Base-by-base conservation (phyloP, 30 jellyfish, hydroid and myxozoan genomes). In the Mastigias papua region DNA sequence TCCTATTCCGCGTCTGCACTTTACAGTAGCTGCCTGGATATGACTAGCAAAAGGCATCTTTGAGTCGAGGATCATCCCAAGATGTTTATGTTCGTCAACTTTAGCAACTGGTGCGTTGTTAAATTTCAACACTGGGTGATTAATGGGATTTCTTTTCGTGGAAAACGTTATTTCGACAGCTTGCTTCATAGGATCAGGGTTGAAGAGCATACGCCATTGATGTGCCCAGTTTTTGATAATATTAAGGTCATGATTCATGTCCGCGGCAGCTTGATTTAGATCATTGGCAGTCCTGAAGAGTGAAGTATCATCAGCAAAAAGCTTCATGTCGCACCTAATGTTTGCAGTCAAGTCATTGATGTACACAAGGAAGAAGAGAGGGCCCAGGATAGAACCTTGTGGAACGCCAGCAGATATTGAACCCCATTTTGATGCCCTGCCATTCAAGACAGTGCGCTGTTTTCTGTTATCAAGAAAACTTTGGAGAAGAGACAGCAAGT, bases 401-500 rank as follows among this genome's bases (percentile, higher is more conserved):
- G 69, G 69, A 20, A 57, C 31, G 30, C 69, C 69, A 16, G 69
- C 69, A 20, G 31, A 57, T 0, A 57, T 57, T 16, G 27, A 20
- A 16, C 69, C 23, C 69, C 31, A 57, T 57, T 17, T 19, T 16
- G 69, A 57, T 20, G 30, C 3, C 69, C 31, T 20, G 30, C 69
- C 69, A 57, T 57, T 6, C 69, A 57, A 57, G 27, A 57, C 69
- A 6, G 69, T 57, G 30, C 69, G 69, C 69, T 57, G 69, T 23
- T 57, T 57, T 16, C 69, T 20, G 31, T 57, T 57, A 16, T 57
- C 30, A 57, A 57, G 69, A 57, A 57, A 57, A 57, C 69, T 0
- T 57, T 20, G 25, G 3, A 57, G 3, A 0, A 57, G 69, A 57
- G 23, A 7, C 27, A 57, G 69, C 8, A 57, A 23, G 69, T 57